phyloP scores from a whole-genome alignment of 2,888 invertebrate genomes.

The Andrena praecox region DNA sequence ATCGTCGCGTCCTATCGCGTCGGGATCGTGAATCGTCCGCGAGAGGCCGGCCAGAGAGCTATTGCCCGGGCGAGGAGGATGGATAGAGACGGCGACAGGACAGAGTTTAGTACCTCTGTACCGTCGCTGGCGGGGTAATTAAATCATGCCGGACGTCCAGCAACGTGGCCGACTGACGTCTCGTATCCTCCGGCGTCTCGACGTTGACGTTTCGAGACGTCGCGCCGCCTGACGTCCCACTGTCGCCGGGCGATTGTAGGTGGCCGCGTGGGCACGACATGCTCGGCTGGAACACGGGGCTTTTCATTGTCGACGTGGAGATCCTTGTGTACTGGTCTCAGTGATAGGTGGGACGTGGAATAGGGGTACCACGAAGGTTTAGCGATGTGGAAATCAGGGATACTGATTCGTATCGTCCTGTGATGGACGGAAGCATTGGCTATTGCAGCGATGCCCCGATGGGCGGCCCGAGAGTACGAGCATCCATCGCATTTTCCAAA shows the following conservation, averaged over 20 bases:
- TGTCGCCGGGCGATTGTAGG: constrained; percentile 53
- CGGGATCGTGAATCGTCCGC: constrained; percentile 69
- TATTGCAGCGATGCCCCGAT: too few species aligned
- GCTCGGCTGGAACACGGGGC: constrained; percentile 1
- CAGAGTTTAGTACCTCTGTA: constrained; percentile 58
- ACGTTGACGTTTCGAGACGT: constrained; percentile 40
- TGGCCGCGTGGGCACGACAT: constrained; percentile 61
- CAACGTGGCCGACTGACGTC: constrained; percentile 49
- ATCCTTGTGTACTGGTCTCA: neutral
- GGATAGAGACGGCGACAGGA: constrained; percentile 59
- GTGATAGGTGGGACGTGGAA: neutral
- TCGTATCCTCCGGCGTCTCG: constrained; percentile 53
- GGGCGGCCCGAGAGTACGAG: too few species aligned
- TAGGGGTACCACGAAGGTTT: neutral
- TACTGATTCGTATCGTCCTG: too few species aligned
- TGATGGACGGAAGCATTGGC: too few species aligned
- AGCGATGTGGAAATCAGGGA: too few species aligned
- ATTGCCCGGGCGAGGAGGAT: constrained; percentile 50
- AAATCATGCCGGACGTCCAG: constrained; percentile 72
- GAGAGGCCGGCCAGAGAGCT: constrained; percentile 49
- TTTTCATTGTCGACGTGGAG: constrained; percentile 33
- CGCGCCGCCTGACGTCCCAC: constrained; percentile 31
- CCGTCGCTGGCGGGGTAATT: constrained; percentile 73
- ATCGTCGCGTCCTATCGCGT: constrained; percentile 74
- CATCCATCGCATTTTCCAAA: too few species aligned